Base-by-base conservation (phyloP, 2,113 vertebrate genomes). In the Semnopithecus entellus region DNA sequence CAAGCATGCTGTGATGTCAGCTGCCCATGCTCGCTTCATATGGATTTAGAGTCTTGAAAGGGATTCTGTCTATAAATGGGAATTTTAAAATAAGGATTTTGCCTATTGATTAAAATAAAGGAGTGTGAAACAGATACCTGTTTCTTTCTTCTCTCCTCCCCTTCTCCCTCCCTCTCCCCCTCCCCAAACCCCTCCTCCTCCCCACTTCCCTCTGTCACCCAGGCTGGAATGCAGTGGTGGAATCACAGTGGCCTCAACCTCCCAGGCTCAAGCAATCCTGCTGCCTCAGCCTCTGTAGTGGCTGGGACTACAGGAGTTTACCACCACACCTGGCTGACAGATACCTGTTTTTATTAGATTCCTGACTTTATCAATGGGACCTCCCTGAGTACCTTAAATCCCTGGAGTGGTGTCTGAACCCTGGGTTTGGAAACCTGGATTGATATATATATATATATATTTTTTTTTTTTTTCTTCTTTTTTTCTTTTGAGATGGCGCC, bases 21-120 rank as follows among this genome's bases (percentile, higher is more conserved):
- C 68, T 57, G 30, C 8, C 12, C 1, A 0, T 48, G 22, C 48
- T 75, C 22, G 35, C 8, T 68, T 43, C 61, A 13, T 70, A 38
- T 1, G 23, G n/a, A 70, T 84, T 87, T 68, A 22, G 1, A 80
- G 79, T 80, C 32, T 90, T 84, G 50, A 87, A 91, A 70, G 27
- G 1, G 38, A 78, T 89, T 80, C 30, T 85, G 40, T 48, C 79
- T 91, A 66, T 50, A 94, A 73, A 95, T 59, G 93, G 50, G 94
- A 70, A 81, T 85, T 85, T 38, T 95, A 64, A 94, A 84, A 59
- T 91, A 20, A 89, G 48, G 50, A 32, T 76, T 84, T 93, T 93
- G 16, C 76, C 68, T 97, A 2, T 88, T 76, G 82, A 75, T 81
- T 93, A 91, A 94, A 88, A 76, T 91, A 61, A 92, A 86, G 78